Evolutionary conservation across 1,140 invertebrate species (phyloP), one percentile per base, ranked within the genome.

Genomic region (Cotesia glomerata): DNA sequence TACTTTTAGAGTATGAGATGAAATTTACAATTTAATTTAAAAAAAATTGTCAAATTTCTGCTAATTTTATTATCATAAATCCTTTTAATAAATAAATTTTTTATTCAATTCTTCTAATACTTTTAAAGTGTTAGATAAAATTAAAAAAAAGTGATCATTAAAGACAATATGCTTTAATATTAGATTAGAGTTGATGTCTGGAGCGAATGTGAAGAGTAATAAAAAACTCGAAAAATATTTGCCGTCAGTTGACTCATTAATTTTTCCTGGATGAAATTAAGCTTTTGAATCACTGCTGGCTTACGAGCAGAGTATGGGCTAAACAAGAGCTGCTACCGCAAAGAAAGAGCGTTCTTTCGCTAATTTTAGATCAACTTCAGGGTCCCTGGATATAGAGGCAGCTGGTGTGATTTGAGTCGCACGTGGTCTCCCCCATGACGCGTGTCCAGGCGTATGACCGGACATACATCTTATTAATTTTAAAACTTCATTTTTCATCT

Each of bases 301-400:
- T 49, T 36, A 35, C 2, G 18, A 62, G 34, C 13, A 73, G 18
- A 51, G 34, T 26, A 45, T 45, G 39, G 39, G 7, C 39, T 45
- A 45, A 45, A 45, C 39, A 11, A 45, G 39, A 45, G 39, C 11
- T 45, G 39, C 39, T 45, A 45, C 39, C 18, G 56, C 59, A 61
- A 64, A 69, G 74, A 79, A 78, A 78, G 79, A 45, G 11, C 5
- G 39, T 45, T 45, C 39, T 77, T 69, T 74, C 59, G 83, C 80
- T 84, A 84, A 84, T 82, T 84, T 84, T 83, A 83, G 82, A 81
- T 79, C 76, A 73, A 79, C 71, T 75, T 75, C 74, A 75, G 76
- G 74, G 77, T 76, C 78, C 73, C 77, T 74, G 76, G 75, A 79
- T 77, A 75, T 76, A 81, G 77, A 77, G 80, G 82, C 82, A 83